phyloP scores from a whole-genome alignment of 2,113 vertebrate genomes.

The Burhinus oedicnemus region DNA sequence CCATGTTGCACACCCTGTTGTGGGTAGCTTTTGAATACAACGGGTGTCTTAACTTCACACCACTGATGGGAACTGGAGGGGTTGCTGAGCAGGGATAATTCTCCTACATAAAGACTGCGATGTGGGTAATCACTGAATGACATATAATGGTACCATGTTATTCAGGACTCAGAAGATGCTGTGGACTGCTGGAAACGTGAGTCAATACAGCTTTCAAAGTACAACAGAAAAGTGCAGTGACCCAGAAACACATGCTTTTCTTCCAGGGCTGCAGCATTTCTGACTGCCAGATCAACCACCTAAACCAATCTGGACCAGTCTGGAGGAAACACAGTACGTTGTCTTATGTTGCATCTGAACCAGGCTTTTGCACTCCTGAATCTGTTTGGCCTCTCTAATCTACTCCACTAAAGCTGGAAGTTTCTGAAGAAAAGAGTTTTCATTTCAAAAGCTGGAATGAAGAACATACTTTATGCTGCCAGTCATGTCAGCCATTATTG shows the following conservation, averaged over 20 bases:
- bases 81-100: constrained; percentile 35
- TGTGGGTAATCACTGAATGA: constrained; percentile 55
- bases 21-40: constrained; percentile 36
- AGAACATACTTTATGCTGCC: constrained; percentile 27
- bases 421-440: constrained; percentile 31
- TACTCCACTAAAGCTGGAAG: not conserved
- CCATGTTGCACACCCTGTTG: not conserved
- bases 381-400: not conserved
- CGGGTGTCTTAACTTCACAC: constrained; percentile 47
- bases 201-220: constrained; percentile 26
- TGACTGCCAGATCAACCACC: constrained; percentile 27
- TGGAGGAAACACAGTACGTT: not conserved
- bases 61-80: constrained; percentile 5
- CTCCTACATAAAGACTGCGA: constrained; percentile 24
- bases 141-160: not conserved
- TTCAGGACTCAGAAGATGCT: constrained; percentile 51
- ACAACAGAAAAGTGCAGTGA: constrained; percentile 9
- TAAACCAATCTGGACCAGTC: constrained; percentile 10
- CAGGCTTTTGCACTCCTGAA: constrained; percentile 5
- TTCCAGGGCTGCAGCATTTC: constrained; percentile 12
- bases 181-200: constrained; percentile 54
- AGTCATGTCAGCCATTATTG: constrained; percentile 52
- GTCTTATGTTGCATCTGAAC: not conserved
- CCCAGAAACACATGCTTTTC: constrained; percentile 55
- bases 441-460: not conserved